Percentiles rank a stretch among this genome's conserved stretches.
Evolutionary conservation across 2,888 invertebrate species (phyloP).

Genomic region (Leptura quadrifasciata): DNA sequence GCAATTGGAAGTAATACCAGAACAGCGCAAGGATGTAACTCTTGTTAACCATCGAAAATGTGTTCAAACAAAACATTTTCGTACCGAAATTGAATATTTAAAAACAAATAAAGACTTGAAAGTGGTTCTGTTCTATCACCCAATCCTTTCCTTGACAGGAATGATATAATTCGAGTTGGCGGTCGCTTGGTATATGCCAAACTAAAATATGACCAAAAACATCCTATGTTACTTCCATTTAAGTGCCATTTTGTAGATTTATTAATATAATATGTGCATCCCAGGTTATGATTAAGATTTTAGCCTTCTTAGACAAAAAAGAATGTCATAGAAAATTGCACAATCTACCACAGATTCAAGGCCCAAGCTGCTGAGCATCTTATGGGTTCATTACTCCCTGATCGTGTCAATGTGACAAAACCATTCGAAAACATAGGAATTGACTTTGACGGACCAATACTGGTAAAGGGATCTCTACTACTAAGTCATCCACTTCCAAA

Average conservation of each 20-base stretch:
- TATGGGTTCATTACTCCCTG: not conserved
- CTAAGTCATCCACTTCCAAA: not conserved
- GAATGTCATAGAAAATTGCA: not conserved
- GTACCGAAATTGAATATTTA: conserved; percentile 33
- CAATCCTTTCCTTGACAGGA: conserved; percentile 46
- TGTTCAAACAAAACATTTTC: conserved; percentile 41
- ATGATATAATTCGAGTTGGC: conserved; percentile 46
- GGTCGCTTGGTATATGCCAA: conserved; percentile 45
- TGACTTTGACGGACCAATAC: not conserved
- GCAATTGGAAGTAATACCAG: too few relatives aligned
- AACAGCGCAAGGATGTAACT: too few relatives aligned
- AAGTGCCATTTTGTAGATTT: not conserved
- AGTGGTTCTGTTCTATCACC: conserved; percentile 29
- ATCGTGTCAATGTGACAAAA: not conserved
- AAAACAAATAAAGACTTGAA: not conserved
- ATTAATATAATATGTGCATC: too few relatives aligned
- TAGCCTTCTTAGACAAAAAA: conserved; percentile 3
- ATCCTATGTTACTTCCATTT: conserved; percentile 21
- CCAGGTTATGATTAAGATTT: too few relatives aligned
- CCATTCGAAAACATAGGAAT: not conserved
- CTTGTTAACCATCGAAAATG: conserved; percentile 8
- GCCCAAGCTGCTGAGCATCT: not conserved
- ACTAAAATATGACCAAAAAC: conserved; percentile 32
- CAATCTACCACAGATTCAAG: not conserved
- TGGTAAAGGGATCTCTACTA: not conserved